Conservation (phyloP, 1,140 invertebrate genomes). For the Zaprionus ghesquierei region DNA sequence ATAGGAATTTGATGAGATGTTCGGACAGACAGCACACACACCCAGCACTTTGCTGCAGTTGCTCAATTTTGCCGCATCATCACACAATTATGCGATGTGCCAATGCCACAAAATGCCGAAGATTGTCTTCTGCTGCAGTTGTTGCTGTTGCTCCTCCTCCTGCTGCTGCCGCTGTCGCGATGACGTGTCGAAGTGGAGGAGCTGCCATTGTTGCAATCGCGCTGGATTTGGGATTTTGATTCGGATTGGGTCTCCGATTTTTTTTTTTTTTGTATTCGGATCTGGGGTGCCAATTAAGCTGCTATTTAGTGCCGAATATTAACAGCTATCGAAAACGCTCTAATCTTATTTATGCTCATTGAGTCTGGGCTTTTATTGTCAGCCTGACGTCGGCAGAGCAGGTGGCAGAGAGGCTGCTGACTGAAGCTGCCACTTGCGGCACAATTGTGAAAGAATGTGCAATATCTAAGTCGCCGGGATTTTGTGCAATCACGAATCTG, state of each 20-base stretch:
- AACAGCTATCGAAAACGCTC: slow-evolving; percentile 45
- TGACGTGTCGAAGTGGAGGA: background rate
- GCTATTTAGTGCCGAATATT: slow-evolving; percentile 69
- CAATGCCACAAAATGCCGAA: slow-evolving; percentile 30
- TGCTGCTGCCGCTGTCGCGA: slow-evolving; percentile 1
- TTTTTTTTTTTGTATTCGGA: background rate
- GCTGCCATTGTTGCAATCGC: slow-evolving; percentile 51
- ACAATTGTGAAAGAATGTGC: slow-evolving; percentile 66
- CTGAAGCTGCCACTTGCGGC: slow-evolving; percentile 45
- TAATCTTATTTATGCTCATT: slow-evolving; percentile 75
- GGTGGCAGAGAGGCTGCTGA: background rate
- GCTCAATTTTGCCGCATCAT: slow-evolving; percentile 58
- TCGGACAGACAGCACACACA: slow-evolving; percentile 17
- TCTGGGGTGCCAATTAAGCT: slow-evolving; percentile 67
- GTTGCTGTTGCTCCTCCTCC: background rate
- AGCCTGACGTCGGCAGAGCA: slow-evolving; percentile 32
- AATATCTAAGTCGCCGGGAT: slow-evolving; percentile 38
- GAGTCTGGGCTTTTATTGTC: slow-evolving; percentile 60
- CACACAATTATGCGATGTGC: slow-evolving; percentile 56
- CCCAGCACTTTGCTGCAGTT: slow-evolving; percentile 42
- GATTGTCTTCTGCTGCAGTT: slow-evolving; percentile 1
- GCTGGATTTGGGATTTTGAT: slow-evolving; percentile 1
- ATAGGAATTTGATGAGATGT: background rate
- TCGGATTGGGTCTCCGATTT: background rate
- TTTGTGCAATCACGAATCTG: slow-evolving; percentile 58